Evolutionary conservation across 2,888 invertebrate species (phyloP).

Genomic region (Aelia acuminata): DNA sequence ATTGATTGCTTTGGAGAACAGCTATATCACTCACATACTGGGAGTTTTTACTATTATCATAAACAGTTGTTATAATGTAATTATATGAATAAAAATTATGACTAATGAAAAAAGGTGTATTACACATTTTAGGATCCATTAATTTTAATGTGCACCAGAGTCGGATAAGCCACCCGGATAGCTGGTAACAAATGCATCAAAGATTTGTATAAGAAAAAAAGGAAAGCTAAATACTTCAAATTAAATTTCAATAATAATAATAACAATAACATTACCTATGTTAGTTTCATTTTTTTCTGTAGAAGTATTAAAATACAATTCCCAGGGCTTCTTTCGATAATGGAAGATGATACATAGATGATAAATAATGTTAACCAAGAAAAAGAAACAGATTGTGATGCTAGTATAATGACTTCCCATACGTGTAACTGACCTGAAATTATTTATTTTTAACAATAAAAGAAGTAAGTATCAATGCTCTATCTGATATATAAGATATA

Average conservation of each 20-base stretch:
- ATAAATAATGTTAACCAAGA: conserved; percentile 26
- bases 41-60: no score
- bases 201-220: neutral
- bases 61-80: no score
- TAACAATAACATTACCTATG: neutral
- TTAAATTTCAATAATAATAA: neutral
- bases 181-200: neutral
- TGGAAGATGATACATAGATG: conserved; percentile 6
- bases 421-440: conserved; percentile 14
- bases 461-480: neutral
- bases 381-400: neutral
- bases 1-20: no score
- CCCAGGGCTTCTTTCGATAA: conserved; percentile 26
- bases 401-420: neutral
- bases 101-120: no score
- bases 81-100: no score
- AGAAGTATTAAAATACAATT: neutral
- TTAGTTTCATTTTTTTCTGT: neutral
- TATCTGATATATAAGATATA: no score
- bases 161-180: no score
- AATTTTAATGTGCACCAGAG: no score
- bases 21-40: no score
- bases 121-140: no score
- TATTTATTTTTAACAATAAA: neutral
- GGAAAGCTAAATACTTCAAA: neutral